Conservation (phyloP, 2,888 invertebrate genomes). For the Mechanitis mazaeus region DNA sequence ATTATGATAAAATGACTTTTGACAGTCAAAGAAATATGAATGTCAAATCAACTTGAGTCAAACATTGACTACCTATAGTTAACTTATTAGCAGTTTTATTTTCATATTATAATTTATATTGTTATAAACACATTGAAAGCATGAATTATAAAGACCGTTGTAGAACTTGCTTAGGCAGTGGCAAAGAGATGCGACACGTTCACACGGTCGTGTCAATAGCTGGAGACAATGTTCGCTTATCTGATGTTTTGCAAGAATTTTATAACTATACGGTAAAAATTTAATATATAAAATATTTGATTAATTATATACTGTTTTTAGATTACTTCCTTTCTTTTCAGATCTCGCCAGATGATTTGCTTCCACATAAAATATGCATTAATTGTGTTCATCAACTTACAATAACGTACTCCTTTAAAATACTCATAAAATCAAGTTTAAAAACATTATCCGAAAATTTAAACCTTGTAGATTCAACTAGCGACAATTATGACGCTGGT, state of each 20-base stretch:
- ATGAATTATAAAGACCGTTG: conserved; percentile 60
- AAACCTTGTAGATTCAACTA: conserved; percentile 37
- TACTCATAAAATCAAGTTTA: conserved; percentile 56
- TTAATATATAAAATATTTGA: too few species aligned
- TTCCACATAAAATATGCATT: conserved; percentile 61
- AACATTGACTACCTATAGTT: conserved; percentile 8
- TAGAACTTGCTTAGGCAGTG: conserved; percentile 57
- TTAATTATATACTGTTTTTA: too few species aligned
- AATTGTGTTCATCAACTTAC: conserved; percentile 67
- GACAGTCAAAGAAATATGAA: too few species aligned
- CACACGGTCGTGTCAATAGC: conserved; percentile 51
- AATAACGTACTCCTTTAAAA: conserved; percentile 67
- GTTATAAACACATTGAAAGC: neutral
- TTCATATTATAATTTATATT: too few species aligned
- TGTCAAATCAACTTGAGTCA: too few species aligned
- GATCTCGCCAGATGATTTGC: conserved; percentile 44
- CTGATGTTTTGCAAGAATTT: conserved; percentile 60
- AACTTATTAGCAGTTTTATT: neutral
- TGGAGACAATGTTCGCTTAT: conserved; percentile 51
- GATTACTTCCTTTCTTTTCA: conserved; percentile 31
- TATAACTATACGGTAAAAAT: conserved; percentile 57
- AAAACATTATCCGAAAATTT: conserved; percentile 46
- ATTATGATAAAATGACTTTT: too few species aligned
- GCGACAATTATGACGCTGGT: conserved; percentile 48
- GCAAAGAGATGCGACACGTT: conserved; percentile 59